A percentile compares a stretch with the other conserved stretches of the same genome.
phyloP scores from a whole-genome alignment of 1,140 invertebrate species.

The Archivesica marissinica region DNA sequence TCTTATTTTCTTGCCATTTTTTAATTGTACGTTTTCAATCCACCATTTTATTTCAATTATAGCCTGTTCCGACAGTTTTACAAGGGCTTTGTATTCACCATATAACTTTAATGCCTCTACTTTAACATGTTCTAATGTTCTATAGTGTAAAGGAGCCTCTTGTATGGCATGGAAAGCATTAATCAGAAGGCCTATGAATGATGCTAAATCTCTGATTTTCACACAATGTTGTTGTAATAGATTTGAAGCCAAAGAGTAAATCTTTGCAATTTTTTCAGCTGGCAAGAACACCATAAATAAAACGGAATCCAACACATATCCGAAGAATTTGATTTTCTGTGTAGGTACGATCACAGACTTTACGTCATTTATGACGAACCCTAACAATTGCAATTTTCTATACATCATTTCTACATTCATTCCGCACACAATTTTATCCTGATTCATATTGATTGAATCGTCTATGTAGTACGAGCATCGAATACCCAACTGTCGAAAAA shows the following conservation, averaged over 20 bases:
- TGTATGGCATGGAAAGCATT: constrained; percentile 26
- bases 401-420: background rate
- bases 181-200: constrained; percentile 38
- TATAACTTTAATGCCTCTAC: background rate
- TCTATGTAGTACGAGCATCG: constrained; percentile 17
- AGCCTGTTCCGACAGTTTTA: background rate
- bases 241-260: background rate
- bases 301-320: constrained; percentile 13
- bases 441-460: constrained; percentile 15
- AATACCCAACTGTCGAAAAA: background rate
- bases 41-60: constrained; percentile 14
- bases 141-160: constrained; percentile 5
- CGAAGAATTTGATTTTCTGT: background rate
- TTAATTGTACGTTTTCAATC: background rate
- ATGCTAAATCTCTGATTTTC: constrained; percentile 7
- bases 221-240: background rate
- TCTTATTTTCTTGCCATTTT: constrained; percentile 14
- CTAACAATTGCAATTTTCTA: background rate
- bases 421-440: background rate
- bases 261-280: constrained; percentile 5
- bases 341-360: constrained; percentile 6
- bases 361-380: background rate
- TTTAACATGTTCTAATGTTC: background rate
- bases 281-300: constrained; percentile 12
- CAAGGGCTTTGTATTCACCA: background rate